Percentiles rank a stretch among this genome's conserved stretches.
phyloP scores from a whole-genome alignment of 2,797 vertebrate genomes.

The Iguana delicatissima region DNA sequence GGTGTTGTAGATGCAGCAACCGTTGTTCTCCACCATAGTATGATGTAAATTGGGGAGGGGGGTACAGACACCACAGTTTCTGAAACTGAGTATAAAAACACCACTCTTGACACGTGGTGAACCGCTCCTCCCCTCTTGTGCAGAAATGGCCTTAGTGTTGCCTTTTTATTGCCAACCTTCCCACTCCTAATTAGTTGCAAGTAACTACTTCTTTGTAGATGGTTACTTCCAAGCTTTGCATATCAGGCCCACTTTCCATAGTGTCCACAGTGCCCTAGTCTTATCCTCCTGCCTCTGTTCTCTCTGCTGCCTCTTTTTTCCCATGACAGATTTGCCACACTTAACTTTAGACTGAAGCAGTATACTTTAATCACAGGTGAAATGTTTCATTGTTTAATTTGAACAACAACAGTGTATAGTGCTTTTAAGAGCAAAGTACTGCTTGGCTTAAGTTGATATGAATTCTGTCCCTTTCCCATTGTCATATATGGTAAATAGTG shows the following conservation, averaged over 20 bases:
- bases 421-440: background rate
- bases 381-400: background rate
- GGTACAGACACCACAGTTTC: too few relatives aligned
- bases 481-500: background rate
- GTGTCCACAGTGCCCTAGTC: background rate
- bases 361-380: background rate
- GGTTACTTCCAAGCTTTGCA: background rate
- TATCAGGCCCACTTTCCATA: background rate
- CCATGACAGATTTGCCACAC: background rate
- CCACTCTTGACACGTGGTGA: too few relatives aligned
- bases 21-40: too few relatives aligned
- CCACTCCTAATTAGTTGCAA: too few relatives aligned
- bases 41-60: too few relatives aligned
- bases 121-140: too few relatives aligned
- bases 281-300: too few relatives aligned
- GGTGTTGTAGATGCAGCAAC: too few relatives aligned
- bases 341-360: background rate
- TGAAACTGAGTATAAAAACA: too few relatives aligned
- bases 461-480: background rate
- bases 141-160: too few relatives aligned
- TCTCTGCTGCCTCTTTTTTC: too few relatives aligned
- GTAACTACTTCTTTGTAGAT: background rate
- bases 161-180: too few relatives aligned
- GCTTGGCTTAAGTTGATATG: background rate
- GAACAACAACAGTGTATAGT: background rate